These are phyloP conservation scores for Drosophila rellima DNA, from an alignment of 2,888 invertebrate genomes.

Conservation along the genomic window DNA sequence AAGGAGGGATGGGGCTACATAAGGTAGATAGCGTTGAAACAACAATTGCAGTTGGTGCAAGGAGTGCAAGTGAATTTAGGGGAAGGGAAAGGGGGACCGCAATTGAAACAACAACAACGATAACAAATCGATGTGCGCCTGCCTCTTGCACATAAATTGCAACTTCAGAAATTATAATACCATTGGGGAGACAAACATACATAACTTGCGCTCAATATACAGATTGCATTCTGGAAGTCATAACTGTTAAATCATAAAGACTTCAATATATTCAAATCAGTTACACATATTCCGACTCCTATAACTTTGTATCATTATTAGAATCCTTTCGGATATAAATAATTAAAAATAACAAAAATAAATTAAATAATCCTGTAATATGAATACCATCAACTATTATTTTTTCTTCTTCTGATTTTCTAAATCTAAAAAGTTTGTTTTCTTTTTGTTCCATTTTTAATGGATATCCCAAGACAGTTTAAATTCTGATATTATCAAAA, in stretches of 20 bases:
- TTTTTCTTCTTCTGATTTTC: no score
- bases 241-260: neutral
- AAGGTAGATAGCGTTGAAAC: slow-evolving; percentile 15
- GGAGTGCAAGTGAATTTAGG: no score
- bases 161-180: slow-evolving; percentile 3
- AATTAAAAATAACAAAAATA: no score
- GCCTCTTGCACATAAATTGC: slow-evolving; percentile 6
- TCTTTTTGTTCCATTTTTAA: no score
- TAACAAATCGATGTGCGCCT: slow-evolving; percentile 27
- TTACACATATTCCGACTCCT: no score
- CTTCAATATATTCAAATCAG: neutral
- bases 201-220: neutral
- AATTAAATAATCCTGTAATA: no score
- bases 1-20: slow-evolving; percentile 6
- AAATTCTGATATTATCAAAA: no score
- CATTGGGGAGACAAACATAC: neutral
- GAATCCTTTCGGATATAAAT: neutral
- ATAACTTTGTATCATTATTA: neutral
- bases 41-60: neutral
- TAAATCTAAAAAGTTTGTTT: no score
- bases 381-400: no score
- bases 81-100: neutral
- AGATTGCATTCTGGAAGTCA: neutral
- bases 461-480: no score
- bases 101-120: slow-evolving; percentile 16